A percentile compares a stretch with the other conserved stretches of the same genome.
Evolutionary conservation across 1,140 invertebrate genomes (phyloP).

Genomic region (Dendrolimus punctatus): DNA sequence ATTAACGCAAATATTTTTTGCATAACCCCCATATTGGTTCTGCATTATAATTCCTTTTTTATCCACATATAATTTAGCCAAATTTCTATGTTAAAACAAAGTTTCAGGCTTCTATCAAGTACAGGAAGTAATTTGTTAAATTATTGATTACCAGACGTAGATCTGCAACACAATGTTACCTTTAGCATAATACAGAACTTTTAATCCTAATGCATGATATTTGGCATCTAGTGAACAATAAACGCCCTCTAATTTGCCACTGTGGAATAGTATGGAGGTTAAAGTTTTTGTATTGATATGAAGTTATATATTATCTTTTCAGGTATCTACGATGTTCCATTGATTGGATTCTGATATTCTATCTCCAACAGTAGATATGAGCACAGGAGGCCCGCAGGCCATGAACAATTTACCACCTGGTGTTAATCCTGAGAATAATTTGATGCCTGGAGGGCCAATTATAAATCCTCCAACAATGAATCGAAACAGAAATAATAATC

Average conservation of each 20-base stretch:
- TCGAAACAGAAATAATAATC: conserved; percentile 73
- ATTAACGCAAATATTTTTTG: conserved; percentile 3
- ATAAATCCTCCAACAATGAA: conserved; percentile 63
- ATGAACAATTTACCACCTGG: conserved; percentile 63
- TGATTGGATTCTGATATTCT: conserved; percentile 6
- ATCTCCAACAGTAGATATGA: conserved; percentile 33
- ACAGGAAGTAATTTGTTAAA: too few species aligned
- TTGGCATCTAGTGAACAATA: too few species aligned
- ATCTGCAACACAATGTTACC: not conserved
- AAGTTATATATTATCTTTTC: conserved; percentile 25
- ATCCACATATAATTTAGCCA: too few species aligned
- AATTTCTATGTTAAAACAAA: too few species aligned
- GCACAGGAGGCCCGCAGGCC: conserved; percentile 39
- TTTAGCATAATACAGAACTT: conserved; percentile 18
- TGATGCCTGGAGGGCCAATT: conserved; percentile 64
- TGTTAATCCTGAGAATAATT: conserved; percentile 71
- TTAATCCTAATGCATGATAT: conserved; percentile 1
- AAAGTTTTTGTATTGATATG: conserved; percentile 11
- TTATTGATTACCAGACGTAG: too few species aligned
- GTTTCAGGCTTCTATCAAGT: too few species aligned
- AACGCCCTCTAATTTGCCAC: conserved; percentile 28
- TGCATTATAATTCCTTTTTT: too few species aligned
- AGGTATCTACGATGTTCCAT: conserved; percentile 18
- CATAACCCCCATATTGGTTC: conserved; percentile 6
- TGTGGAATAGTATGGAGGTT: conserved; percentile 15